Evolutionary conservation across 2,113 vertebrate genomes (phyloP), one percentile per base, ranked within the genome.

Genomic region (Nanger granti): DNA sequence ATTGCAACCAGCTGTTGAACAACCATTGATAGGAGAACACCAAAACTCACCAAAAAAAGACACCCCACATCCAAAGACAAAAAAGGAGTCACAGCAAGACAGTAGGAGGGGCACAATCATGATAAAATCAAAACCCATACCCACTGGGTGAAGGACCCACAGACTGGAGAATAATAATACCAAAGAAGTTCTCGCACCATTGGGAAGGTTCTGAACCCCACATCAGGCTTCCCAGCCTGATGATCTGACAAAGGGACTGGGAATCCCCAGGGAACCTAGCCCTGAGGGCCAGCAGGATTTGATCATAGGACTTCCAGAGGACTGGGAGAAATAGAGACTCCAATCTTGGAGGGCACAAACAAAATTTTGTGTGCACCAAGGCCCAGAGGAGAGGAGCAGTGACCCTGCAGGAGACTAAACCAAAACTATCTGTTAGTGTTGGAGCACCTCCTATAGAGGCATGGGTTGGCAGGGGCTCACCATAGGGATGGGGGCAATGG

Each of bases 161-260:
- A 41, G n/a, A 24, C 69, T 24, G 37, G 69, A 76, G 20, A 76
- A 12, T 5, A 76, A 41, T 76, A 41, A 76, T 24, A 76, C 69
- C n/a, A 73, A 73, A 73, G n/a, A 41, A 41, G 20, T 41, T 76
- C 10, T 76, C 0, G 0, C 10, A 41, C 10, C 3, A 0, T 13
- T 41, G 69, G n/a, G 20, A 24, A 41, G 69, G n/a, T 76, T 76
- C n/a, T 76, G 69, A 76, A 76, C 69, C n/a, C 20, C 10, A 24
- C 69, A 41, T 76, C 20, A 76, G 69, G 69, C 69, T 73, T 73
- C 18, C 66, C 66, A 73, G 18, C n/a, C n/a, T 37, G 34, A 22
- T 73, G 9, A 37, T 37, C 66, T 73, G 20, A 73, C 69, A 24
- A 24, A 73, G 69, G 22, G n/a, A 76, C 22, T 41, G 37, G 69